Evolutionary conservation across 2,888 invertebrate genomes (phyloP), one percentile per base, ranked within the genome.

Genomic region (Dolichomitus sp.): DNA sequence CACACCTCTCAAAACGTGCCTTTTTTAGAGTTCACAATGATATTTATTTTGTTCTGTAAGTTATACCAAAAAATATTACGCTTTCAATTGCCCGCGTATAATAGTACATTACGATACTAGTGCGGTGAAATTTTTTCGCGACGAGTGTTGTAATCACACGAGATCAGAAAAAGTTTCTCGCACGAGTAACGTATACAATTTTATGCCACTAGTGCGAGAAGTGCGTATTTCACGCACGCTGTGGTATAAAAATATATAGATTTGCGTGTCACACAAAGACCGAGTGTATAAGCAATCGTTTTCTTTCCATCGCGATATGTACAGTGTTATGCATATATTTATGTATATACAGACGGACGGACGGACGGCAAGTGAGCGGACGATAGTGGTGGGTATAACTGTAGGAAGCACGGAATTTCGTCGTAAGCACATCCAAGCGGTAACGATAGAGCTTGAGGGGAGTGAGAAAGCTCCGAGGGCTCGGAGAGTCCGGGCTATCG

Each of bases 351-450:
- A 57, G 52, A 45, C 59, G 19, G 45, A 66, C 14, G 77, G 40
- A 23, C 40, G 61, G 61, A 48, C 40, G 42, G 23, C 4, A 37
- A 48, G 69, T 11, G 52, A 33, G 30, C 19, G 57, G 74, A 59
- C 19, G 48, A 17, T 50, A 72, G 68, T 27, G 61, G 27, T 61
- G 65, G 70, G 68, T 54, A 65, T 81, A 75, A 74, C 63, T 68
- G 73, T 54, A 1, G 23, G 23, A 78, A 81, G 78, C 81, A 81
- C 73, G 78, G 78, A 78, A 81, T 81, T 78, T 81, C 78, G 78
- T 74, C 78, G 78, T 73, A 81, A 81, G 78, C 78, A 73, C 81
- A 81, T 68, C 73, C 81, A 68, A 84, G 85, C 75, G 70, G 70
- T 66, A 61, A 81, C 76, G 84, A 78, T 81, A 81, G 68, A 81